A percentile compares a stretch with the other conserved stretches of the same genome.
Evolutionary conservation across 2,113 vertebrate species (phyloP).

Genomic region (Cairina moschata): DNA sequence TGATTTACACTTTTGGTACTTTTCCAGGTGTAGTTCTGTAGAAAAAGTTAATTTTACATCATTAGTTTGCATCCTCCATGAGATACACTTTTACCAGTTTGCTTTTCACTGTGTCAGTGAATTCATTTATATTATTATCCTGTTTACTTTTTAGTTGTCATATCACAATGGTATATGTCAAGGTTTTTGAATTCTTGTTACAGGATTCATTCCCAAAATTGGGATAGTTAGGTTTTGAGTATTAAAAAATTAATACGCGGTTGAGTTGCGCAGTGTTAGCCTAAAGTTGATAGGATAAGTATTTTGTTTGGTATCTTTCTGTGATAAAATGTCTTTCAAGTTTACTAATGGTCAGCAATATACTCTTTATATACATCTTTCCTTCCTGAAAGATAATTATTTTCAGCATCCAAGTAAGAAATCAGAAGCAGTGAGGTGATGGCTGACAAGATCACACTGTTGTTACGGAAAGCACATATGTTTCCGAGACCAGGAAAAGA

Average conservation of each 20-base stretch:
- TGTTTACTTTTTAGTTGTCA: neutral
- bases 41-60: neutral
- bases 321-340: neutral
- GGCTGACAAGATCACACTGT: neutral
- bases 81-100: neutral
- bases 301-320: neutral
- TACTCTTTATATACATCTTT: neutral
- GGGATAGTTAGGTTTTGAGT: neutral
- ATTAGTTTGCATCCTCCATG: neutral
- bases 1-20: neutral
- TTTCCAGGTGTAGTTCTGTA: neutral
- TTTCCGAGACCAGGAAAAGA: neutral
- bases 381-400: neutral
- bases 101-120: neutral
- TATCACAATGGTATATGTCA: neutral
- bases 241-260: neutral
- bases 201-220: neutral
- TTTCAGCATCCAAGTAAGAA: neutral
- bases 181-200: neutral
- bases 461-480: neutral
- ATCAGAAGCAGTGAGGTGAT: neutral
- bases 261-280: neutral
- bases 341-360: neutral
- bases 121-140: rapidly evolving
- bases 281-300: neutral